Percentiles rank a stretch among this genome's conserved stretches.
phyloP scores from a whole-genome alignment of 92 coral and sea anemone genomes.

The Virgularia gustaviana region DNA sequence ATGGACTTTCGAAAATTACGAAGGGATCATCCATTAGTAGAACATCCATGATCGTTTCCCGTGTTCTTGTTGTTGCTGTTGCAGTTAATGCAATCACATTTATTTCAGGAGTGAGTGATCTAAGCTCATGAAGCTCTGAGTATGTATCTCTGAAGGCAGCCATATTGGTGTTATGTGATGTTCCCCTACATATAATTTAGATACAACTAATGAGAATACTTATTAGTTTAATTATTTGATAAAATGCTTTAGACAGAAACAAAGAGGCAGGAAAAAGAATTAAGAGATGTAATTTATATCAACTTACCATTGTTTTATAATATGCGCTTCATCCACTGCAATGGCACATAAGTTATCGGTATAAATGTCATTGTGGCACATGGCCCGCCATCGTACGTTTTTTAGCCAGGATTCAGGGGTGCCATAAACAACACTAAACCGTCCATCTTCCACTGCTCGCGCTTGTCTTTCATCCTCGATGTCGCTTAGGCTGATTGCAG shows the following conservation, averaged over 20 bases:
- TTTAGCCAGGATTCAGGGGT: conserved; percentile 38
- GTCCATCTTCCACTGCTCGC: conserved; percentile 16
- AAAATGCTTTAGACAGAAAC: too few species aligned
- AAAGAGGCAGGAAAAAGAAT: too few species aligned
- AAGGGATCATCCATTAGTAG: conserved; percentile 7
- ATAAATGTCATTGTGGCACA: conserved; percentile 32
- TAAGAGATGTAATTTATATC: neutral
- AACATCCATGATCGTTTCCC: conserved; percentile 6
- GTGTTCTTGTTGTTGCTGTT: conserved; percentile 12
- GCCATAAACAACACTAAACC: conserved; percentile 38
- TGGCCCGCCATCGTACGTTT: conserved; percentile 36
- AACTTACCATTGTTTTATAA: conserved; percentile 43
- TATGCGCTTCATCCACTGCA: conserved; percentile 46
- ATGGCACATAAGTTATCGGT: conserved; percentile 6
- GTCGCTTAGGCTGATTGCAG: conserved; percentile 16
- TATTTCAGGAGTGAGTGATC: conserved; percentile 23
- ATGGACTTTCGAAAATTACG: conserved; percentile 9
- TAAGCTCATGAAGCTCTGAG: conserved; percentile 21
- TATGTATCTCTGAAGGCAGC: conserved; percentile 49
- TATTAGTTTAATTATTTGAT: neutral
- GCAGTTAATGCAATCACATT: conserved; percentile 38
- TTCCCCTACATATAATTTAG: conserved; percentile 39
- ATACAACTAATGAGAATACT: neutral
- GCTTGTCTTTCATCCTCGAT: neutral
- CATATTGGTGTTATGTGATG: conserved; percentile 36